phyloP scores from a whole-genome alignment of 2,797 vertebrate species.

The Syngnathus rostellatus region DNA sequence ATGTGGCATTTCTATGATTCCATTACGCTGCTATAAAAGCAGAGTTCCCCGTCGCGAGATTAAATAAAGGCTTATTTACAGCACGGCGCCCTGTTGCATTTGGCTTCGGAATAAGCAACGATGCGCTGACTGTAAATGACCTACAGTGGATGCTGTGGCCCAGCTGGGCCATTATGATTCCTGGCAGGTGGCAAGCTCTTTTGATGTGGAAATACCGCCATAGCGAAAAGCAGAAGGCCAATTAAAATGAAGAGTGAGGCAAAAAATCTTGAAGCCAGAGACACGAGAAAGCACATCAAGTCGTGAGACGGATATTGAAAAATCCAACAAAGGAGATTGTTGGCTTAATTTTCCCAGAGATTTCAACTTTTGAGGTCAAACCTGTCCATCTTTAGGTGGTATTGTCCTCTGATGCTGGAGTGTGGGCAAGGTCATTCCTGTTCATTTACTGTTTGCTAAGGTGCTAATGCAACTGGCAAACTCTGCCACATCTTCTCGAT shows the following conservation, averaged over 20 bases:
- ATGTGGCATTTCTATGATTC: not conserved
- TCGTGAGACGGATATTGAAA: not conserved
- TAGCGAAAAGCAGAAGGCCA: not conserved
- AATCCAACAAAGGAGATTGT: too few relatives aligned
- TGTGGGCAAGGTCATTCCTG: not conserved
- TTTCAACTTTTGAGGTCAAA: not conserved
- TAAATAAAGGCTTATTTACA: not conserved
- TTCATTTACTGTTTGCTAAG: not conserved
- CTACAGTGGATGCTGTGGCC: not conserved
- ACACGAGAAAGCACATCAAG: not conserved
- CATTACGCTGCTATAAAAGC: not conserved
- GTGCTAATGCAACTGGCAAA: not conserved
- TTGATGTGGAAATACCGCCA: not conserved
- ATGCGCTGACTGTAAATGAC: not conserved
- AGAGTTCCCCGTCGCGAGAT: not conserved
- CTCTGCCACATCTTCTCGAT: not conserved
- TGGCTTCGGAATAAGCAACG: not conserved
- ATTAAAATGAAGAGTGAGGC: not conserved
- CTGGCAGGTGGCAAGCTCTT: not conserved
- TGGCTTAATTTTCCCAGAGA: too few relatives aligned
- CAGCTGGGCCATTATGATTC: not conserved
- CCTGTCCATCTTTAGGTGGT: not conserved
- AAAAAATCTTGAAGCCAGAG: not conserved
- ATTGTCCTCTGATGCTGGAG: not conserved
- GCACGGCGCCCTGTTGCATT: not conserved